Evolutionary conservation across 1,140 invertebrate species (phyloP).

Genomic region (Liolophura sinensis): DNA sequence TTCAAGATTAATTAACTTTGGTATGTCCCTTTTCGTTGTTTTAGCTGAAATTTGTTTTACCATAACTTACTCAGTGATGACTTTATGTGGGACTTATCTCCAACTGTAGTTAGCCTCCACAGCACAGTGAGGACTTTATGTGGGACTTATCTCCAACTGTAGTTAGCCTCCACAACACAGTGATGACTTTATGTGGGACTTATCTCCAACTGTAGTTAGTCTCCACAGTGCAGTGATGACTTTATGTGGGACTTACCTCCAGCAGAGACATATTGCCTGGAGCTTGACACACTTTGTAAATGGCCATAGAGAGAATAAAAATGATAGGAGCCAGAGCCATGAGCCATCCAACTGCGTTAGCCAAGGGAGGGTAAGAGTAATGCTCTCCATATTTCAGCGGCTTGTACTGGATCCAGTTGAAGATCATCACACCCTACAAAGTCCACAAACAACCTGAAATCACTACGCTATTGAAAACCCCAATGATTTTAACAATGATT

Average conservation of each 20-base stretch:
- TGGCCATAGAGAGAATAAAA: slow-evolving; percentile 65
- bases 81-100: too few species aligned
- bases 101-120: too few species aligned
- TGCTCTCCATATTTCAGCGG: slow-evolving; percentile 47
- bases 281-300: slow-evolving; percentile 26
- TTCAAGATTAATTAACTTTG: too few species aligned
- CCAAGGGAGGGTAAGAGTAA: slow-evolving; percentile 79
- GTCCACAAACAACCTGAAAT: slow-evolving; percentile 8
- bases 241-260: slow-evolving; percentile 23
- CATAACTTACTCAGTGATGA: too few species aligned
- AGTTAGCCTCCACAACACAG: too few species aligned
- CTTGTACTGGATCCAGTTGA: slow-evolving; percentile 81
- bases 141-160: too few species aligned
- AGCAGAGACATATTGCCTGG: slow-evolving; percentile 25
- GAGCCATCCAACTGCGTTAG: slow-evolving; percentile 76
- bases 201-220: too few species aligned
- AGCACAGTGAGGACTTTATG: too few species aligned
- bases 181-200: too few species aligned
- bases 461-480: neutral
- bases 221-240: neutral
- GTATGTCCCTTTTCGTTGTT: too few species aligned
- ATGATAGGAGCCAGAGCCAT: slow-evolving; percentile 67
- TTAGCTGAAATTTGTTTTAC: too few species aligned
- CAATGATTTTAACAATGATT: too few species aligned
- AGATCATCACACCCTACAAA: slow-evolving; percentile 75